phyloP scores from a whole-genome alignment of 2,113 vertebrate species.

The Onychostruthus taczanowskii region DNA sequence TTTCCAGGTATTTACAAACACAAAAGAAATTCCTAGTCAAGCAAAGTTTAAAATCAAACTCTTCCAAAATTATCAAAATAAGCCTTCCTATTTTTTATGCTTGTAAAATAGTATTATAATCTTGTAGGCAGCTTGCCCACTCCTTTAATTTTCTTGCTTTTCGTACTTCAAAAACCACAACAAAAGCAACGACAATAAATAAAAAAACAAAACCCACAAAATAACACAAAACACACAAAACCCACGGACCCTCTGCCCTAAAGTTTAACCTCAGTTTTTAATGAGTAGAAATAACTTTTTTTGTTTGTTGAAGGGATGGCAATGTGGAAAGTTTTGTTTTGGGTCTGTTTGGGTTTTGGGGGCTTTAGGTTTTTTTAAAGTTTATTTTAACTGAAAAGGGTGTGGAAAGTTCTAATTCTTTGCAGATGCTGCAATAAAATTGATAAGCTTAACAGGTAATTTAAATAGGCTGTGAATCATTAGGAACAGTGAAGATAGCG shows the following conservation, averaged over 20 bases:
- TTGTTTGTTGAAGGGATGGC: not conserved
- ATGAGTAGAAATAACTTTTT: not conserved
- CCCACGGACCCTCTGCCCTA: accelerated
- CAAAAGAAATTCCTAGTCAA: not conserved
- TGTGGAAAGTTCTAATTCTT: not conserved
- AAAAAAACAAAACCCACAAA: accelerated
- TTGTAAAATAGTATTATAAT: not conserved
- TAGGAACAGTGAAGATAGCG: not conserved
- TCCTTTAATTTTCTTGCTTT: not conserved
- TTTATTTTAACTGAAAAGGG: not conserved
- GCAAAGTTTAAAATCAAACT: not conserved
- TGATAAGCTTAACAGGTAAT: not conserved
- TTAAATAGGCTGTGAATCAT: not conserved
- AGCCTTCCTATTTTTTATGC: not conserved
- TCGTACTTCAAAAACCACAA: not conserved
- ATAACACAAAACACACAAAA: not conserved
- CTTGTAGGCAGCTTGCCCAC: not conserved
- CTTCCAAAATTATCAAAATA: not conserved
- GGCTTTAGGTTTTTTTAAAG: not conserved
- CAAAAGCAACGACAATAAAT: not conserved
- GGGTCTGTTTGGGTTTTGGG: not conserved
- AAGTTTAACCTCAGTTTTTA: not conserved
- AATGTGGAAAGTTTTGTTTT: not conserved
- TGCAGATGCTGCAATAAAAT: not conserved
- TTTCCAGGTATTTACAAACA: not conserved